Evolutionary conservation across 1,140 invertebrate species (phyloP), one percentile per base, ranked within the genome.

Genomic region (Zaprionus taronus): DNA sequence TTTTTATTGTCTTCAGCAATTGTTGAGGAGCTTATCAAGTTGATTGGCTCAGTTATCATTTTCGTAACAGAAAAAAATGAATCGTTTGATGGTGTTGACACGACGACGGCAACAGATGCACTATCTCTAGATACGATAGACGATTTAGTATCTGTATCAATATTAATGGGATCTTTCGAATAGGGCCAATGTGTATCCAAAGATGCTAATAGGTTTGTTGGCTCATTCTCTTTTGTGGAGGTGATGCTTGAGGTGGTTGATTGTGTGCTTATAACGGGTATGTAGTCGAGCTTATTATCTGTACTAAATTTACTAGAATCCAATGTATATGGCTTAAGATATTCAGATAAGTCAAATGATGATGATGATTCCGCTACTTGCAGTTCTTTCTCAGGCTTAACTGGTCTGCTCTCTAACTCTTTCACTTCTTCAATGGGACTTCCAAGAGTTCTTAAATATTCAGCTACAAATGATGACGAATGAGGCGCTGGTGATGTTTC

Each of bases 321-420:
- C 36, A 81, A 77, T 73, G 56, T 65, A 81, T 82, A 89, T 55
- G 85, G 85, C 65, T 77, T 89, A 7, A 85, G 22, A 70, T 90
- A 89, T 41, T 90, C 81, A 61, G 79, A 69, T 72, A 90, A 80
- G 51, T 90, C 72, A 58, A 77, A 81, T 72, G 71, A 36, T 47
- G 79, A 76, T 60, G 79, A 76, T 60, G 61, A 15, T 38, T 69
- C 51, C 34, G 67, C 28, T 17, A 41, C 47, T 51, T 6, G 14
- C 15, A 47, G 5, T 47, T 51, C 47, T 51, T 24, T 51, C 22
- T 22, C 47, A 2, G 4, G 14, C 15, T 41, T 41, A 22, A 9
- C 20, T 9, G 1, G 4, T 49, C 2, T 49, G 22, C 2, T 22
- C 47, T 22, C 47, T 49, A 12, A 12, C 4, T 49, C 20, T 22